Evolutionary conservation across 1,140 invertebrate species (phyloP).

Genomic region (Lepidotrigona ventralis): DNA sequence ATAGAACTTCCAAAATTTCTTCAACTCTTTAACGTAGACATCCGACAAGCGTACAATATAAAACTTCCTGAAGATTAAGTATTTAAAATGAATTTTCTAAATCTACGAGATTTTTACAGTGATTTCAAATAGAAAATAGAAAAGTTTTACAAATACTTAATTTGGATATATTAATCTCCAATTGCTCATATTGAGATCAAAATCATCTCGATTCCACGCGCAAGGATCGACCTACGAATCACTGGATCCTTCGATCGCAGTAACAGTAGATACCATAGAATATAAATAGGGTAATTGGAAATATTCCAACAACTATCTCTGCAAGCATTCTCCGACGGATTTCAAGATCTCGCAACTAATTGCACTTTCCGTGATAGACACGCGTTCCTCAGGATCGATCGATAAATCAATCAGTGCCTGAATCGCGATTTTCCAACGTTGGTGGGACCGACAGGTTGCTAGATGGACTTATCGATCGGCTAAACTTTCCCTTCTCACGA

Average conservation of each 20-base stretch:
- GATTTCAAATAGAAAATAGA: no score
- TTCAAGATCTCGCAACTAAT: constrained; percentile 2
- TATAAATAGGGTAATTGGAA: not conserved
- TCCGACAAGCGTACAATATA: no score
- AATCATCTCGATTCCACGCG: not conserved
- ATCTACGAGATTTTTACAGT: no score
- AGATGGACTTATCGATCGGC: constrained; percentile 13
- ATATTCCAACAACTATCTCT: not conserved
- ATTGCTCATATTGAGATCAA: not conserved
- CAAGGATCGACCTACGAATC: not conserved
- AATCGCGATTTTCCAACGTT: not conserved
- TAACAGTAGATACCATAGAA: no score
- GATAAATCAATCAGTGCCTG: not conserved
- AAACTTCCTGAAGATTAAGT: no score
- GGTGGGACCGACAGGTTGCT: not conserved
- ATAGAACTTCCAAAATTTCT: not conserved
- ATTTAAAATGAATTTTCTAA: no score
- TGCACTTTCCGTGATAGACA: not conserved
- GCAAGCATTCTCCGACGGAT: not conserved
- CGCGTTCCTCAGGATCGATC: not conserved
- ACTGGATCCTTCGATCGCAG: not conserved
- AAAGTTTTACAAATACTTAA: not conserved
- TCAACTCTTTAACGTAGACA: not conserved
- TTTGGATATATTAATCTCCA: not conserved
- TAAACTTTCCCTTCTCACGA: constrained; percentile 48